These are phyloP conservation scores for Aphidius gifuensis DNA, from an alignment of 1,140 invertebrate species.

Conservation along the genomic window DNA sequence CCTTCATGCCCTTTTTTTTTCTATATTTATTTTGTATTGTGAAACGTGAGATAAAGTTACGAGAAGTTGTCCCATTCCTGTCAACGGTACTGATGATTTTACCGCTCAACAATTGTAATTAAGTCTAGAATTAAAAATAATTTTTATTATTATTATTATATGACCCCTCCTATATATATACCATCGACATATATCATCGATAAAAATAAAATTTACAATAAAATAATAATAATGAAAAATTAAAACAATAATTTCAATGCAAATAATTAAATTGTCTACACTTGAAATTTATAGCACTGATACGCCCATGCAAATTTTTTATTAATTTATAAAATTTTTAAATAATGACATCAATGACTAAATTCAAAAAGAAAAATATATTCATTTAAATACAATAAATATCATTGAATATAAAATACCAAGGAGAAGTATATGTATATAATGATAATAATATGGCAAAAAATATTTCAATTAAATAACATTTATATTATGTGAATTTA, in stretches of 20 bases:
- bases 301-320: slow-evolving; percentile 30
- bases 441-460: no score
- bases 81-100: slow-evolving; percentile 4
- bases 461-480: no score
- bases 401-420: no score
- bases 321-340: slow-evolving; percentile 20
- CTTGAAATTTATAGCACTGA: slow-evolving; percentile 29
- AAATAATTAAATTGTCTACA: slow-evolving; percentile 31
- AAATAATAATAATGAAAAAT: not conserved
- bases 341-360: no score
- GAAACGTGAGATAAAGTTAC: slow-evolving; percentile 11
- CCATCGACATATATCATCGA: not conserved
- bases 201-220: no score
- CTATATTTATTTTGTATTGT: not conserved
- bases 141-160: not conserved
- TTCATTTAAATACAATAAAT: no score
- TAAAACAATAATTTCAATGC: slow-evolving; percentile 17
- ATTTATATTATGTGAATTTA: no score
- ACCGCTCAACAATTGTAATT: not conserved
- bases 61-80: slow-evolving; percentile 1
- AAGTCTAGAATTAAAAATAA: not conserved
- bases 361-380: no score
- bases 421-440: no score
- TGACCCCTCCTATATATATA: not conserved
- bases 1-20: not conserved